Conservation (phyloP, 2,113 vertebrate genomes). For the Mastomys coucha region DNA sequence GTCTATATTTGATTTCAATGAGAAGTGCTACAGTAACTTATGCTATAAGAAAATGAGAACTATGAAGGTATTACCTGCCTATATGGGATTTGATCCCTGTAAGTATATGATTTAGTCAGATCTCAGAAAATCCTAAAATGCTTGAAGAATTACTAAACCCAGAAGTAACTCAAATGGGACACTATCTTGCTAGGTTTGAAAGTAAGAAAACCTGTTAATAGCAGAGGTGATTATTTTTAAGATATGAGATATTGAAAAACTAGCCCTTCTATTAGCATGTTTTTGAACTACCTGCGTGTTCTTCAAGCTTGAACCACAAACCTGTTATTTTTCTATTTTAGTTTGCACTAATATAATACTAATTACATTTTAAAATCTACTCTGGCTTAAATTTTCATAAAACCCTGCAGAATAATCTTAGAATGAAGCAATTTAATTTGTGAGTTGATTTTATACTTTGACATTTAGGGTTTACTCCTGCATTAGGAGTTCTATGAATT, state of each 20-base stretch:
- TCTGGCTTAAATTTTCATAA: not conserved
- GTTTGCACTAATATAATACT: not conserved
- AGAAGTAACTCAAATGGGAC: not conserved
- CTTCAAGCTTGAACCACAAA: not conserved
- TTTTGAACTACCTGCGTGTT: not conserved
- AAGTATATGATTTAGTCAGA: constrained; percentile 60
- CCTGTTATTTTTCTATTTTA: not conserved
- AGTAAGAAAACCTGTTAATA: not conserved
- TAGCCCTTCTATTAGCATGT: not conserved
- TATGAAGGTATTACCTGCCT: not conserved
- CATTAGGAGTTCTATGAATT: not conserved
- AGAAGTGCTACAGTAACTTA: constrained; percentile 51
- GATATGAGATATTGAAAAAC: not conserved
- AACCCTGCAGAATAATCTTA: not conserved
- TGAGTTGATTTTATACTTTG: not conserved
- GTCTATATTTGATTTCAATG: not conserved
- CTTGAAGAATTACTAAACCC: constrained; percentile 42
- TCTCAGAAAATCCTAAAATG: constrained; percentile 57
- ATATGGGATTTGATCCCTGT: constrained; percentile 48
- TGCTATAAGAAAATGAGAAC: not conserved
- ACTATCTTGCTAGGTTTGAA: not conserved
- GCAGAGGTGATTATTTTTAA: not conserved
- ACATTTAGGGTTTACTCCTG: not conserved
- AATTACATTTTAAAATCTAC: not conserved
- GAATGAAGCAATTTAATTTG: not conserved